These are phyloP conservation scores for Troides oblongomaculatus DNA, from an alignment of 2,888 invertebrate genomes.

Conservation along the genomic window DNA sequence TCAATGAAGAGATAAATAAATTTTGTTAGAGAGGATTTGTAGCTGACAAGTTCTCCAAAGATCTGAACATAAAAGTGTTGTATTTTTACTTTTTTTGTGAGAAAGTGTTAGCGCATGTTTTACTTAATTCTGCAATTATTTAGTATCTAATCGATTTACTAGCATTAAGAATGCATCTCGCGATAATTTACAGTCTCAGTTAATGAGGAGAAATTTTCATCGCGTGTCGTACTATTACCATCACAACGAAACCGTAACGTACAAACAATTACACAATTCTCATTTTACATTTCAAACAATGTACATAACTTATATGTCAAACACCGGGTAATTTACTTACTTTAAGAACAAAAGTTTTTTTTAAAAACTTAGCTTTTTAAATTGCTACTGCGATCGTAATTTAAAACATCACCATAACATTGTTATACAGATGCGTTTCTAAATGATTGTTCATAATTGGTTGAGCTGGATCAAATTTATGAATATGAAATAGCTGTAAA, in stretches of 20 bases:
- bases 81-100: too few relatives aligned
- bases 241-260: constrained; percentile 24
- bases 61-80: too few relatives aligned
- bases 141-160: not conserved
- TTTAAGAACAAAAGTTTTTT: too few relatives aligned
- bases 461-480: not conserved
- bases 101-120: too few relatives aligned
- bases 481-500: not conserved
- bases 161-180: constrained; percentile 15
- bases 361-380: too few relatives aligned
- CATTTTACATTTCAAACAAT: not conserved
- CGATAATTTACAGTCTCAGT: constrained; percentile 3
- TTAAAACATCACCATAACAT: not conserved
- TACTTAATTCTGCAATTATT: too few relatives aligned
- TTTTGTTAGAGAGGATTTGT: too few relatives aligned
- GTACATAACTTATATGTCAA: not conserved
- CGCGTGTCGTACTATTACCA: constrained; percentile 26
- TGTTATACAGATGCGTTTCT: not conserved
- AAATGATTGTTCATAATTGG: not conserved
- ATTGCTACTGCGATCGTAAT: not conserved
- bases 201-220: constrained; percentile 25
- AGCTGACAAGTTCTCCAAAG: too few relatives aligned
- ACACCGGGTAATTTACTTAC: too few relatives aligned
- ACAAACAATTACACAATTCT: constrained; percentile 27
- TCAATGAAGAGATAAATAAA: too few relatives aligned